Evolutionary conservation across 2,797 vertebrate genomes (phyloP).

Genomic region (Centropyge bicolor): DNA sequence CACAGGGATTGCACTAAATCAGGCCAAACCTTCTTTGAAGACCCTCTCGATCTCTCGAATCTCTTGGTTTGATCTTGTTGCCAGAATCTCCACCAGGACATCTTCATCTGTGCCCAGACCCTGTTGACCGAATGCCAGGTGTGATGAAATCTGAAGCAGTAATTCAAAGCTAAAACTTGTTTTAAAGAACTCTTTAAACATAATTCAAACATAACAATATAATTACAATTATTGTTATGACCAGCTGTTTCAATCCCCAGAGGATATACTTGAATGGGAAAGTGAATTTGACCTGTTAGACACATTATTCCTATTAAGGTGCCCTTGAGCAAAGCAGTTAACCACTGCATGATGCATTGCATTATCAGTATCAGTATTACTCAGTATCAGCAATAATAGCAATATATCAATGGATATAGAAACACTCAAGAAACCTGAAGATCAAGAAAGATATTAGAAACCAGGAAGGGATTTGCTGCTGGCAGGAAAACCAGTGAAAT

Average conservation of each 20-base stretch:
- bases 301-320: neutral
- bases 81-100: slow-evolving; percentile 90
- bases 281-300: neutral
- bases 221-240: neutral
- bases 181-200: neutral
- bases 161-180: neutral
- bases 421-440: neutral
- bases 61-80: slow-evolving; percentile 88
- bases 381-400: too few species aligned
- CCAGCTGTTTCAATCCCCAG: too few species aligned
- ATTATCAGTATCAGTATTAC: too few species aligned
- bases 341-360: neutral
- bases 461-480: neutral
- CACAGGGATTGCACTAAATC: neutral
- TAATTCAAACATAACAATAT: too few species aligned
- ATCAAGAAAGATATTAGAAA: neutral
- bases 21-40: slow-evolving; percentile 87
- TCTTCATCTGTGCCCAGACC: slow-evolving; percentile 91
- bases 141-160: neutral
- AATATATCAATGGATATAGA: too few species aligned
- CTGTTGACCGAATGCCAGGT: slow-evolving; percentile 69
- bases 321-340: too few species aligned
- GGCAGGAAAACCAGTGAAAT: neutral
- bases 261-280: too few species aligned
- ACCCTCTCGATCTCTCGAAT: slow-evolving; percentile 85